Evolutionary conservation across 1,140 invertebrate species (phyloP).

Genomic region (Berghia stephanieae): DNA sequence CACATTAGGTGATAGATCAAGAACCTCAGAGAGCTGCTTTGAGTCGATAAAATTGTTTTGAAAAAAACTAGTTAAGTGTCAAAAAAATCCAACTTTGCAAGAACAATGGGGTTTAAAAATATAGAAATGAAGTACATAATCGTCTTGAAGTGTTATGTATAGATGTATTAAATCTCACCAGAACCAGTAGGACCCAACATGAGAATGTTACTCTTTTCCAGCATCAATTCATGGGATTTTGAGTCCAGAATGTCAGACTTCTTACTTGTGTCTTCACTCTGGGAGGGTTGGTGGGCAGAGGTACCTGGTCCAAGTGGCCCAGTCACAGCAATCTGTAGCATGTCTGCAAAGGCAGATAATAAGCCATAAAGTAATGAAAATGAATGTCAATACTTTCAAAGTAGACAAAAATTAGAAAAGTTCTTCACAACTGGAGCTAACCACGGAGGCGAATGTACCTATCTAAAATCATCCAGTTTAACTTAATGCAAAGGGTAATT

Average conservation of each 20-base stretch:
- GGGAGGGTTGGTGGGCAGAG: constrained; percentile 23
- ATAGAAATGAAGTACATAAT: not conserved
- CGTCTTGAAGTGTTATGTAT: not conserved
- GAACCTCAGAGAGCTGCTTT: too few relatives aligned
- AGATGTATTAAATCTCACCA: constrained; percentile 69
- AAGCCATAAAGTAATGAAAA: too few relatives aligned
- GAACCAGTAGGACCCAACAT: constrained; percentile 97
- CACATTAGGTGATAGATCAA: too few relatives aligned
- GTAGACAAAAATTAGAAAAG: not conserved
- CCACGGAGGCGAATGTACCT: too few relatives aligned
- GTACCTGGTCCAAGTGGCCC: constrained; percentile 71
- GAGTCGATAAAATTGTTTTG: too few relatives aligned
- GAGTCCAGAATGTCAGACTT: constrained; percentile 83
- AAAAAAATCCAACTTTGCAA: too few relatives aligned
- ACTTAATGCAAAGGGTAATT: too few relatives aligned
- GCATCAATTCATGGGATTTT: constrained; percentile 82
- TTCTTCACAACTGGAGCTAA: not conserved
- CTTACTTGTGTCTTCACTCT: constrained; percentile 47
- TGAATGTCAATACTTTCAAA: too few relatives aligned
- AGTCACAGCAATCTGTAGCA: constrained; percentile 75
- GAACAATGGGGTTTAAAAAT: too few relatives aligned
- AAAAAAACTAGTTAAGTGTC: too few relatives aligned
- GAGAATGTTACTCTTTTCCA: constrained; percentile 98
- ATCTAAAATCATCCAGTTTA: too few relatives aligned
- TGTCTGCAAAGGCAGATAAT: too few relatives aligned